Percentiles rank a stretch among this genome's conserved stretches.
Conservation (phyloP, 2,113 vertebrate genomes). For the Sprattus sprattus region DNA sequence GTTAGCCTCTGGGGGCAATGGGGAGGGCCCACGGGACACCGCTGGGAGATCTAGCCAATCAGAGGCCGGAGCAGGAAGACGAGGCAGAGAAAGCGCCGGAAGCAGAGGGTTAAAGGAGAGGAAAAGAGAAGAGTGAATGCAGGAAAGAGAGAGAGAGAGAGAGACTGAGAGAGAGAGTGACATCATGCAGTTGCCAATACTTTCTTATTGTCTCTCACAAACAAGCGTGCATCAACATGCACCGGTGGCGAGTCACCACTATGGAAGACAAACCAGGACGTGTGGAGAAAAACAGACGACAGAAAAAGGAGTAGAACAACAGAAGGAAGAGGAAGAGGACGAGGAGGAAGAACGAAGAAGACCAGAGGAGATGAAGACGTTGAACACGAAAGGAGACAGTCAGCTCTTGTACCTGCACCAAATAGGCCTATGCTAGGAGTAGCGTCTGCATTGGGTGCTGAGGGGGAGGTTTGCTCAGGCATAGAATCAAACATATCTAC, state of each 20-base stretch:
- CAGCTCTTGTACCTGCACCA: constrained; percentile 88
- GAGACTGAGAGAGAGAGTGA: constrained; percentile 52
- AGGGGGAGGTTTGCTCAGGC: constrained; percentile 84
- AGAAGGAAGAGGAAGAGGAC: constrained; percentile 59
- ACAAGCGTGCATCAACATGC: constrained; percentile 8
- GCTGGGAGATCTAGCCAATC: constrained; percentile 93
- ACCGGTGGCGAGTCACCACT: constrained; percentile 48
- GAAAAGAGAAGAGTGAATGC: constrained; percentile 54
- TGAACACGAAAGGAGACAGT: constrained; percentile 65
- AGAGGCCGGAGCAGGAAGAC: constrained; percentile 52
- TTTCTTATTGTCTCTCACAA: not conserved
- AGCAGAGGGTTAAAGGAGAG: constrained; percentile 45
- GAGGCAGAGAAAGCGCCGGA: constrained; percentile 48
- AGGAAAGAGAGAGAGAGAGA: constrained; percentile 56
- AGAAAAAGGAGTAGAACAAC: constrained; percentile 39
- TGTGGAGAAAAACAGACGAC: constrained; percentile 44
- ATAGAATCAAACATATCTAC: constrained; percentile 99
- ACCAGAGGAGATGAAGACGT: constrained; percentile 63
- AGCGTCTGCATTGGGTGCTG: constrained; percentile 90
- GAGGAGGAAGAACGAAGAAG: constrained; percentile 54
- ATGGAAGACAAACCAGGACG: constrained; percentile 60
- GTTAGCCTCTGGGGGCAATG: constrained; percentile 83
- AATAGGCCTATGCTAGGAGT: constrained; percentile 99
- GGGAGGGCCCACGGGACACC: constrained; percentile 90
- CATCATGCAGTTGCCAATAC: not conserved